A percentile compares a stretch with the other conserved stretches of the same genome.
phyloP scores from a whole-genome alignment of 2,797 vertebrate species.

The Amphiprion clarkii region DNA sequence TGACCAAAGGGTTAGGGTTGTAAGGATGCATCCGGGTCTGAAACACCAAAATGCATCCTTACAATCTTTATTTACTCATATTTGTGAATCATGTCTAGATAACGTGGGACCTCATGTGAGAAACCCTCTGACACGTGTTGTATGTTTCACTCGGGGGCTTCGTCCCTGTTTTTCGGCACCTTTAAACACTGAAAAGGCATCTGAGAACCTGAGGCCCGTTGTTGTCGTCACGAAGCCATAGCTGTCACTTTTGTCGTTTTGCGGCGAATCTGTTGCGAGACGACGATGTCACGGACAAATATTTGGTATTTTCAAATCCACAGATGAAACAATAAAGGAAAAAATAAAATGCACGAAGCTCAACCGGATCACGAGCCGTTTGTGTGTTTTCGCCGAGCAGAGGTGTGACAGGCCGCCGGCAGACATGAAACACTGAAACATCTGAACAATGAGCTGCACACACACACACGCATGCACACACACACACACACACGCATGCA shows the following conservation, averaged over 20 bases:
- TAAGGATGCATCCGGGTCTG: no score
- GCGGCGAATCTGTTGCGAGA: conserved; percentile 33
- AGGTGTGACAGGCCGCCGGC: conserved; percentile 24
- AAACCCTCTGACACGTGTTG: background rate
- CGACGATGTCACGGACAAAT: conserved; percentile 35
- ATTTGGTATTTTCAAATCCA: conserved; percentile 32
- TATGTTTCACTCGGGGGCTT: conserved; percentile 21
- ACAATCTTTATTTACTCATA: background rate
- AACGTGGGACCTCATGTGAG: conserved; percentile 6
- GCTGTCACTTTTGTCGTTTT: conserved; percentile 39
- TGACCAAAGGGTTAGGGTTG: no score
- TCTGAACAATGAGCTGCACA: conserved; percentile 38
- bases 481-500: conserved; percentile 16
- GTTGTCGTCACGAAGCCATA: conserved; percentile 59
- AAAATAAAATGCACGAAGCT: conserved; percentile 61
- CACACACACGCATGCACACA: conserved; percentile 26
- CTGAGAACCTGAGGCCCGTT: conserved; percentile 21
- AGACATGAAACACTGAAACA: conserved; percentile 38
- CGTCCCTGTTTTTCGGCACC: conserved; percentile 29
- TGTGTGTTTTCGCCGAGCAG: background rate
- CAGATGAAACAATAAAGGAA: conserved; percentile 58
- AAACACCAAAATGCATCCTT: conserved; percentile 1
- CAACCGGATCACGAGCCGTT: background rate
- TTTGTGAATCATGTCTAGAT: background rate
- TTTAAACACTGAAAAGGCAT: conserved; percentile 45